Conservation (phyloP, 2,888 invertebrate genomes). For the Lycocerus yunnanus region DNA sequence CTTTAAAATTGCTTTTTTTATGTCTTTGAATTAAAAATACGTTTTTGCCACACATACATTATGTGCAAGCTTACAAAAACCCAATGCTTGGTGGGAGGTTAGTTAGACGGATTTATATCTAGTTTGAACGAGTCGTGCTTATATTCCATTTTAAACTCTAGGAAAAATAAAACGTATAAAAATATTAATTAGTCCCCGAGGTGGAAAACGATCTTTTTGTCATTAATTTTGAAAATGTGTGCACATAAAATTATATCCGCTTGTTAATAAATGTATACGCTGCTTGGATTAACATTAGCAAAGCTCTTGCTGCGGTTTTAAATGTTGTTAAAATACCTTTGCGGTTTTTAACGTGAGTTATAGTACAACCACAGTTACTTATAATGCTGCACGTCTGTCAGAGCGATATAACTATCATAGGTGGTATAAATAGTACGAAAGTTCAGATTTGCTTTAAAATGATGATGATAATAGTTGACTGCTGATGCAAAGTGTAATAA, state of each 20-base stretch:
- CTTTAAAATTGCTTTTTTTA: neutral
- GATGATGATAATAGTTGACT: neutral
- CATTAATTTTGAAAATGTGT: neutral
- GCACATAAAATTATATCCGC: neutral
- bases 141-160: neutral
- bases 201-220: neutral
- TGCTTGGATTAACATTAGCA: neutral
- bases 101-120: too few relatives aligned
- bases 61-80: neutral
- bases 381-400: neutral
- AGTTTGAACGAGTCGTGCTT: too few relatives aligned
- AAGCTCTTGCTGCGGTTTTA: slow-evolving; percentile 8
- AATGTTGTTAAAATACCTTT: slow-evolving; percentile 20
- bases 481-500: neutral
- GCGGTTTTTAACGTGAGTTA: slow-evolving; percentile 8
- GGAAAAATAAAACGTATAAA: neutral
- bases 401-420: neutral
- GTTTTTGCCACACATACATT: neutral
- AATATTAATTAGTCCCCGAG: neutral
- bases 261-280: neutral
- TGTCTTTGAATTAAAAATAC: neutral
- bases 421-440: too few relatives aligned
- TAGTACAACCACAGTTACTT: neutral
- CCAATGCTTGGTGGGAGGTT: too few relatives aligned
- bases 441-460: neutral